Evolutionary conservation across 2,113 vertebrate species (phyloP).

Genomic region (Clupea harengus): DNA sequence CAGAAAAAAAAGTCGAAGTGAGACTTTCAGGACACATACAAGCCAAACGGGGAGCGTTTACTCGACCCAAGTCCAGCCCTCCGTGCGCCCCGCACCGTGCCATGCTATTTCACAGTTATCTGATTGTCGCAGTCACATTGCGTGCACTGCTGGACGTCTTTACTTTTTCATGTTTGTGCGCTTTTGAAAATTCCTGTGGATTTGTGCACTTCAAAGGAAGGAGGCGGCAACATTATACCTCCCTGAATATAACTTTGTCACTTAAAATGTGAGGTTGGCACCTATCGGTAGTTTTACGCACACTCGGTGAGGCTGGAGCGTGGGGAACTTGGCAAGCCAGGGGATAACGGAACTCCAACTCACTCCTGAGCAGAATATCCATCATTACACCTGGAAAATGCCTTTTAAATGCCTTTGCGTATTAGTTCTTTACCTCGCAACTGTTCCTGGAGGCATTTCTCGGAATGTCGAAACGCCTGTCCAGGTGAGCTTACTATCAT

Average conservation of each 20-base stretch:
- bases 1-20: conserved; percentile 47
- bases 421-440: conserved; percentile 52
- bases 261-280: conserved; percentile 57
- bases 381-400: conserved; percentile 10
- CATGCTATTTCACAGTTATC: neutral
- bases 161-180: neutral
- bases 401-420: conserved; percentile 41
- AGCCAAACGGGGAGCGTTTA: neutral
- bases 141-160: neutral
- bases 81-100: neutral
- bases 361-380: conserved; percentile 35
- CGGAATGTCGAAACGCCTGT: conserved; percentile 42
- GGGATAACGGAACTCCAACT: neutral
- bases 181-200: conserved; percentile 2
- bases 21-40: conserved; percentile 56
- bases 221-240: conserved; percentile 40
- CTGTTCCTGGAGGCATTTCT: conserved; percentile 51
- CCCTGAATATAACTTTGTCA: conserved; percentile 34
- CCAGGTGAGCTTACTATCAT: conserved; percentile 20
- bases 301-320: neutral
- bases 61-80: conserved; percentile 23
- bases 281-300: conserved; percentile 11
- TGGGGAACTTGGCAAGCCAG: neutral
- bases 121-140: neutral
- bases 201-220: conserved; percentile 22